Conservation (phyloP, 1,140 invertebrate species). For the Pogonognathellus flavescens region DNA sequence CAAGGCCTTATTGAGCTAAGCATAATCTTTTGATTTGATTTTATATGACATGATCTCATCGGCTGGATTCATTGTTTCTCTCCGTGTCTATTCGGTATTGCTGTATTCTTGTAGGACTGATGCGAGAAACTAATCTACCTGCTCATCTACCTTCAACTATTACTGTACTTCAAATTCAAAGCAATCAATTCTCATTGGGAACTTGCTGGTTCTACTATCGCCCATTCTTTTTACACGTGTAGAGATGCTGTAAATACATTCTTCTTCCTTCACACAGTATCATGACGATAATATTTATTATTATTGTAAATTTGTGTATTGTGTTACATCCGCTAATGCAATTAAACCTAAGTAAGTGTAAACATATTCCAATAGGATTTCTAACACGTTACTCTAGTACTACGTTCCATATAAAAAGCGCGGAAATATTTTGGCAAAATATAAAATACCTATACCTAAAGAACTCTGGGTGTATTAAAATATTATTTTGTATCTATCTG, state of each 20-base stretch:
- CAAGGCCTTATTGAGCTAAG: background rate
- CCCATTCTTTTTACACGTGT: background rate
- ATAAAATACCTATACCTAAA: no score
- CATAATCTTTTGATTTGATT: constrained; percentile 29
- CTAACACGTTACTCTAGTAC: no score
- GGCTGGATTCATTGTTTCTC: background rate
- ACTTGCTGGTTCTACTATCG: background rate
- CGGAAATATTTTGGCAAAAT: no score
- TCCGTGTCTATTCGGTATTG: background rate
- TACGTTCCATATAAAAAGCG: no score
- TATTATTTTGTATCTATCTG: no score
- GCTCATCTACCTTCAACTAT: background rate
- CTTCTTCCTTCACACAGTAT: background rate
- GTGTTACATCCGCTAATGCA: no score
- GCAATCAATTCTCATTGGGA: constrained; percentile 14
- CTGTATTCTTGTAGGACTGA: background rate
- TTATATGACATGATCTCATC: constrained; percentile 33
- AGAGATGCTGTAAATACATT: background rate
- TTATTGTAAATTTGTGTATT: no score
- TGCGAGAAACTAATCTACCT: constrained; percentile 10
- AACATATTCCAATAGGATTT: no score
- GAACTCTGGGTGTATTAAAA: no score
- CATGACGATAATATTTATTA: background rate
- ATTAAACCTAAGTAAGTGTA: no score
- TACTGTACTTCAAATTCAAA: constrained; percentile 5